phyloP scores from a whole-genome alignment of 2,113 vertebrate species.

The Helogale parvula region DNA sequence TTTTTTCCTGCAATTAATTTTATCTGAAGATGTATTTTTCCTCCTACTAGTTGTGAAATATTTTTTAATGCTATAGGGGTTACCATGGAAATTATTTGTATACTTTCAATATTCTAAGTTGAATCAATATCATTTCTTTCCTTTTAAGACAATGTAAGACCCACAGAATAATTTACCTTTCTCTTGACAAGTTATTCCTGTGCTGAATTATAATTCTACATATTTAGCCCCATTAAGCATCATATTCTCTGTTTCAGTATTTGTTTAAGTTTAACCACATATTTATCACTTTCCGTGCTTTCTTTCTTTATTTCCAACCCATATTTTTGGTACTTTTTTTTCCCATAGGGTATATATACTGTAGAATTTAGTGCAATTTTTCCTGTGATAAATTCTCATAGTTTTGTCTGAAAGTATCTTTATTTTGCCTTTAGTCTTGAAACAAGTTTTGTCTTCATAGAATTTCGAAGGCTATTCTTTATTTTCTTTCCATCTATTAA shows the following conservation, averaged over 20 bases:
- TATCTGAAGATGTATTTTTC: not conserved
- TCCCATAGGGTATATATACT: not conserved
- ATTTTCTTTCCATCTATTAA: not conserved
- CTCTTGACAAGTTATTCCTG: not conserved
- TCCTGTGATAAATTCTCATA: not conserved
- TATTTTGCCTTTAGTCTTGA: not conserved
- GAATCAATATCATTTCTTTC: not conserved
- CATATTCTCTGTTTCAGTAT: not conserved
- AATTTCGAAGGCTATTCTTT: not conserved
- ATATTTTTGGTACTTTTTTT: not conserved
- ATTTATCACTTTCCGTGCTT: not conserved
- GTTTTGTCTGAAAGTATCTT: not conserved
- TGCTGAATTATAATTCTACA: not conserved
- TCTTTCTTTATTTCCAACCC: not conserved
- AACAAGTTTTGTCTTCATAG: not conserved
- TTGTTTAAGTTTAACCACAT: not conserved
- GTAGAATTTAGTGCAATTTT: not conserved
- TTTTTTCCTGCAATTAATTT: not conserved
- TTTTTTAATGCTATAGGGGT: not conserved
- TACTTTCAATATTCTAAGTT: slow-evolving; percentile 5
- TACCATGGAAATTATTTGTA: not conserved
- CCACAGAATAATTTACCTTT: not conserved
- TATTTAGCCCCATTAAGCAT: not conserved
- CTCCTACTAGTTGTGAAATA: not conserved
- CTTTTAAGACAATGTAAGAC: not conserved